Evolutionary conservation across 2,888 invertebrate genomes (phyloP).

Genomic region (Cosmopolites sordidus): DNA sequence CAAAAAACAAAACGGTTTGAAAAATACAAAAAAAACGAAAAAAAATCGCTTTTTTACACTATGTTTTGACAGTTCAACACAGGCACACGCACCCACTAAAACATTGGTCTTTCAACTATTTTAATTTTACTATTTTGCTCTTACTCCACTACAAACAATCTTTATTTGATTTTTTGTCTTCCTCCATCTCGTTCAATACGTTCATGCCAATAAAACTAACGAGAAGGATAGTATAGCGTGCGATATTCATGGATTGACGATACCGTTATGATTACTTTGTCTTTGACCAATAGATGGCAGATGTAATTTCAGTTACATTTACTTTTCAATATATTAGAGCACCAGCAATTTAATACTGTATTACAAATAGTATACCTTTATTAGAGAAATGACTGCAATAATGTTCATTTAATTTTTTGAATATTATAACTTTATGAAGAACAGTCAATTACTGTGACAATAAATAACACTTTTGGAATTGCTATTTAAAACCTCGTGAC

Average conservation of each 20-base stretch:
- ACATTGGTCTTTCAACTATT: constrained; percentile 40
- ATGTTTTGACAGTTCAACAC: constrained; percentile 35
- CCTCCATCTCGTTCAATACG: constrained; percentile 4
- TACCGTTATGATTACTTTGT: too few species aligned
- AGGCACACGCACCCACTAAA: constrained; percentile 35
- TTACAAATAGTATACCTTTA: too few species aligned
- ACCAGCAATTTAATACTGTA: too few species aligned
- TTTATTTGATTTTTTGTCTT: constrained; percentile 13
- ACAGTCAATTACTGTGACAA: too few species aligned
- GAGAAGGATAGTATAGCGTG: constrained; percentile 9
- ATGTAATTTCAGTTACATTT: too few species aligned
- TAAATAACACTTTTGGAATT: too few species aligned
- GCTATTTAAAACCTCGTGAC: not conserved
- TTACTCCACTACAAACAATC: constrained; percentile 8
- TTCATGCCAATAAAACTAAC: not conserved
- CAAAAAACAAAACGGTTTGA: constrained; percentile 4
- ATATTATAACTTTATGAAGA: too few species aligned
- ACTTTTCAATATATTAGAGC: too few species aligned
- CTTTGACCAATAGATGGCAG: too few species aligned
- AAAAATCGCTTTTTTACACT: constrained; percentile 18
- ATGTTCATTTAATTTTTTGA: too few species aligned
- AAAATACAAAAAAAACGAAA: constrained; percentile 19
- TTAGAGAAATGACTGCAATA: too few species aligned
- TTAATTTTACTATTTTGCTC: constrained; percentile 28
- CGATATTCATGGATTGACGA: too few species aligned